These are phyloP conservation scores for Dendrolimus pini DNA, from an alignment of 2,888 invertebrate genomes.

Conservation along the genomic window DNA sequence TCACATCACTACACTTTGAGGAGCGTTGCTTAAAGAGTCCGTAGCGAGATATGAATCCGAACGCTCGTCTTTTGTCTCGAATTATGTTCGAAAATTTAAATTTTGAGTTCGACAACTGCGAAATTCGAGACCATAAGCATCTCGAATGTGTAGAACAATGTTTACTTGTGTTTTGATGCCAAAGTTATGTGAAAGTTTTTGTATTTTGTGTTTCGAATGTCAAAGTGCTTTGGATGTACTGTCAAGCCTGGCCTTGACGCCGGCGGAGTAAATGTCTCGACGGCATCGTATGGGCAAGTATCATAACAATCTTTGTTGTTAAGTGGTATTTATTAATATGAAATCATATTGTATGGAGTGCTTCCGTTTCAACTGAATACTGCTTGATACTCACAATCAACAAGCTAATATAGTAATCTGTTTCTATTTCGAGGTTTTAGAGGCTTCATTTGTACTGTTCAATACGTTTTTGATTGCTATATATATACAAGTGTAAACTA, in stretches of 20 bases:
- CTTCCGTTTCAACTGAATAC: not conserved
- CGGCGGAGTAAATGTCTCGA: slow-evolving; percentile 36
- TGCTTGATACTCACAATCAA: not conserved
- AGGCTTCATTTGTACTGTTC: no score
- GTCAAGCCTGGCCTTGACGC: not conserved
- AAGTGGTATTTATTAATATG: slow-evolving; percentile 9
- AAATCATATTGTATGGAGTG: slow-evolving; percentile 9
- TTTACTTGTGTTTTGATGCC: slow-evolving; percentile 6
- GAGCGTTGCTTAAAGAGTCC: slow-evolving; percentile 3
- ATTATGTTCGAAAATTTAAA: slow-evolving; percentile 20
- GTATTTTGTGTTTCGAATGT: not conserved
- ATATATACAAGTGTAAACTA: no score
- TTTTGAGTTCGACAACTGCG: slow-evolving; percentile 20
- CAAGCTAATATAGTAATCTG: no score
- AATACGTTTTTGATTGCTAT: no score
- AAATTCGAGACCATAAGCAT: slow-evolving; percentile 25
- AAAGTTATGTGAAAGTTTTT: slow-evolving; percentile 32
- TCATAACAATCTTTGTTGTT: slow-evolving; percentile 6
- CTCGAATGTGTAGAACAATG: slow-evolving; percentile 12
- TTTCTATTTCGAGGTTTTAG: no score
- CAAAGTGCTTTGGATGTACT: slow-evolving; percentile 20
- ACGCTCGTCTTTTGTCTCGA: slow-evolving; percentile 34
- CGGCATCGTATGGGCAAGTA: slow-evolving; percentile 40
- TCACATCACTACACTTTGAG: slow-evolving; percentile 57
- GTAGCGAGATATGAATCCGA: slow-evolving; percentile 43